Conservation (phyloP, 2,797 vertebrate genomes). For the Lithobates sylvaticus region DNA sequence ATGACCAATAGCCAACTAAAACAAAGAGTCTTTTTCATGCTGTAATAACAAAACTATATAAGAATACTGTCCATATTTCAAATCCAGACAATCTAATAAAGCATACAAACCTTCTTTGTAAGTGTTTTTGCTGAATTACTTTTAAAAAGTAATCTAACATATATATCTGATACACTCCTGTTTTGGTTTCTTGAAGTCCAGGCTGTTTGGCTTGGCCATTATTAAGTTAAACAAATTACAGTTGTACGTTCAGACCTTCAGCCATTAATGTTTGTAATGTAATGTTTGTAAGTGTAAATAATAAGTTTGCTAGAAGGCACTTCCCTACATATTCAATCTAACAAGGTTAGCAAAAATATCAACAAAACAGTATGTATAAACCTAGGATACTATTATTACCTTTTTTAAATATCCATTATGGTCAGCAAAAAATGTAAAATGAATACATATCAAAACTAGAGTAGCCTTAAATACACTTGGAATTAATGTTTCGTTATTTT, state of each 20-base stretch:
- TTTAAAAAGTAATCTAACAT: constrained; percentile 10
- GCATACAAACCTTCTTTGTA: constrained; percentile 13
- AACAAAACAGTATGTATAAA: constrained; percentile 31
- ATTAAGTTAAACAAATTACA: constrained; percentile 46
- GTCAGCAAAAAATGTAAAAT: neutral
- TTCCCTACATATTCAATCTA: constrained; percentile 16
- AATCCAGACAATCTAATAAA: constrained; percentile 30
- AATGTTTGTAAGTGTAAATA: constrained; percentile 45
- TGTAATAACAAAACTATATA: neutral
- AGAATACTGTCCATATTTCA: neutral
- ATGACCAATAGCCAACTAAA: neutral
- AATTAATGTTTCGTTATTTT: neutral
- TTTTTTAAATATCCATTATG: constrained; percentile 1
- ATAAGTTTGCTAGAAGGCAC: constrained; percentile 40
- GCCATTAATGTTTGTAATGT: constrained; percentile 37
- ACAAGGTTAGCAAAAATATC: constrained; percentile 38
- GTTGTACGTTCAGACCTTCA: constrained; percentile 30
- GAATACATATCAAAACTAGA: neutral
- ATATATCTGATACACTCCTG: constrained; percentile 17
- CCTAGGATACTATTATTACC: constrained; percentile 16
- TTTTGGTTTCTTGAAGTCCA: constrained; percentile 35
- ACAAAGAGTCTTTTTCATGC: neutral
- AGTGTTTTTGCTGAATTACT: constrained; percentile 21
- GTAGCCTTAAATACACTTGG: neutral
- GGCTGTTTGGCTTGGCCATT: constrained; percentile 23